Evolutionary conservation across 37 sponge, comb jelly and placozoan genomes (phyloP).

Genomic region (Ephydatia muelleri): DNA sequence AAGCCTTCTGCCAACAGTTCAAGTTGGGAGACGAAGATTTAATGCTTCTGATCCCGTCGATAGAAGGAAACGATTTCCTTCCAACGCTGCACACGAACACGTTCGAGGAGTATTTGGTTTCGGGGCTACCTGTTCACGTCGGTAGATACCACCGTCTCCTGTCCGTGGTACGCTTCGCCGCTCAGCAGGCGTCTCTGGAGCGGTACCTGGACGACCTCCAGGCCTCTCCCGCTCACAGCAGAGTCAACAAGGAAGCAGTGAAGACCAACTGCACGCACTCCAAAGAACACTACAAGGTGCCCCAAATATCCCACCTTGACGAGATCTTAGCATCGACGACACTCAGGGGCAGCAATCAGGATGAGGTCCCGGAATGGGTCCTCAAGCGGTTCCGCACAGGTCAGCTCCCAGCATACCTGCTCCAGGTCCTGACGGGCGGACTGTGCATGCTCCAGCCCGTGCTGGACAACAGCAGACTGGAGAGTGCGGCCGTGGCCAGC

Average conservation of each 20-base stretch:
- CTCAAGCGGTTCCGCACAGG: constrained; percentile 29
- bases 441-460: constrained; percentile 12
- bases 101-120: not conserved
- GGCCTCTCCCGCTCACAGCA: not conserved
- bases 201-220: not conserved
- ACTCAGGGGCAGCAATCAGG: constrained; percentile 2
- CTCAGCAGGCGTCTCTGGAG: not conserved
- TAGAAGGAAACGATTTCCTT: constrained; percentile 70
- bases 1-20: constrained; percentile 20
- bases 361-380: constrained; percentile 27
- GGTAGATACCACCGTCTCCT: not conserved
- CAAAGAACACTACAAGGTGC: not conserved
- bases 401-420: not conserved
- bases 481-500: not conserved
- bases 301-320: not conserved
- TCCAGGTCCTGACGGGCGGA: constrained; percentile 19
- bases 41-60: constrained; percentile 52
- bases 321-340: not conserved
- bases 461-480: constrained; percentile 7
- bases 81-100: not conserved
- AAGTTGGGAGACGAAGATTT: constrained; percentile 17
- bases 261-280: not conserved
- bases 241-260: not conserved
- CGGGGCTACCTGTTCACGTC: not conserved
- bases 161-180: not conserved